phyloP scores from a whole-genome alignment of 2,888 invertebrate species.

The Ernsta delagoae region DNA sequence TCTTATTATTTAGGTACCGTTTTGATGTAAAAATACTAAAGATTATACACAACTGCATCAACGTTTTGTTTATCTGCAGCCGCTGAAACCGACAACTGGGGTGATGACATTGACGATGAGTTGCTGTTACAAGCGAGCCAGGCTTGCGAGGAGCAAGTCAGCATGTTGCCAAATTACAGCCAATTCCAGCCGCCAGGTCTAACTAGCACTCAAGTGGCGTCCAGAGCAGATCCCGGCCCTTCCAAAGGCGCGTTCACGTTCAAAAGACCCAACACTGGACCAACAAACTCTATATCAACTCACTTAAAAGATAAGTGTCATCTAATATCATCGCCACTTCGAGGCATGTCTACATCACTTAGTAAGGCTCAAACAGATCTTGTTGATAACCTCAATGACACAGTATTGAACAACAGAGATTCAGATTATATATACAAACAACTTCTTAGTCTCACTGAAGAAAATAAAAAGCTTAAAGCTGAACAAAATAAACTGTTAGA shows the following conservation, averaged over 20 bases:
- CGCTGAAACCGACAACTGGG: conserved; percentile 63
- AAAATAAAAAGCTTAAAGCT: conserved; percentile 71
- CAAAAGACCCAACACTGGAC: conserved; percentile 62
- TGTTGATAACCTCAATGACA: conserved; percentile 64
- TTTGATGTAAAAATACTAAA: not conserved
- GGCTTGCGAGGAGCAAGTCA: conserved; percentile 71
- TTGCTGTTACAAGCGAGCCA: conserved; percentile 77
- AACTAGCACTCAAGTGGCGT: conserved; percentile 69
- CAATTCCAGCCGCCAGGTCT: conserved; percentile 68
- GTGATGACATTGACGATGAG: conserved; percentile 78
- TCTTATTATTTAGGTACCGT: too few species aligned
- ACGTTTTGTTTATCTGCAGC: conserved; percentile 29
- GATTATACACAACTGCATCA: not conserved
- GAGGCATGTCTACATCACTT: conserved; percentile 64
- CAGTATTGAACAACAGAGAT: conserved; percentile 63
- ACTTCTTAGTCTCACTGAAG: conserved; percentile 67
- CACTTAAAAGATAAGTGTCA: conserved; percentile 67
- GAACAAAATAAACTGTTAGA: conserved; percentile 76
- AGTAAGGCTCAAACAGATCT: conserved; percentile 47
- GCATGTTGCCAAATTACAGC: conserved; percentile 66
- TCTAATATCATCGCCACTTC: conserved; percentile 71
- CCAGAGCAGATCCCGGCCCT: conserved; percentile 56
- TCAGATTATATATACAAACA: conserved; percentile 64
- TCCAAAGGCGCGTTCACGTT: conserved; percentile 63
- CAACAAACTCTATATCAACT: conserved; percentile 55